Conservation (phyloP, 2,113 vertebrate genomes). For the Zosterops borbonicus region DNA sequence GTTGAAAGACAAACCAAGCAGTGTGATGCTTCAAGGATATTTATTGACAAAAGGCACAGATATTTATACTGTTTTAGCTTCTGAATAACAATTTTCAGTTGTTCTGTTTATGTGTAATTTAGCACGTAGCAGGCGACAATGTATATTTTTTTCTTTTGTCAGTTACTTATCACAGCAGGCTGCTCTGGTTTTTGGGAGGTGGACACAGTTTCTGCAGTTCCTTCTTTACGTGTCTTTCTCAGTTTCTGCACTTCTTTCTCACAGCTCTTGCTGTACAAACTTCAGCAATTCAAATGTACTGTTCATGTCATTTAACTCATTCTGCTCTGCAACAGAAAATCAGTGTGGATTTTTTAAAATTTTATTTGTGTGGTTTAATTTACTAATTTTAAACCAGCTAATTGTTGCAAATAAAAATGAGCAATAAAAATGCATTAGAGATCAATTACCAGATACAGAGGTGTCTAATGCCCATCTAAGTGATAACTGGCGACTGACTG, state of each 20-base stretch:
- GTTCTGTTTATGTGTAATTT: not conserved
- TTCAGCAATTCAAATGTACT: not conserved
- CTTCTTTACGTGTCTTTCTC: not conserved
- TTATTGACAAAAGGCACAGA: not conserved
- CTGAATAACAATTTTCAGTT: not conserved
- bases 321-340: not conserved
- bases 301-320: not conserved
- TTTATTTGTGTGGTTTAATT: not conserved
- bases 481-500: not conserved
- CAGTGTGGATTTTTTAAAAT: not conserved
- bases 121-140: not conserved
- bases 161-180: not conserved
- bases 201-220: not conserved
- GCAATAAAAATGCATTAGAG: not conserved
- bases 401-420: not conserved
- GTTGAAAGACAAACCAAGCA: rapidly evolving
- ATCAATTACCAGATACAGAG: not conserved
- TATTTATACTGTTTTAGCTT: not conserved
- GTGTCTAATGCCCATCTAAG: not conserved
- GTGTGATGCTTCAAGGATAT: not conserved
- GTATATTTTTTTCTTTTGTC: not conserved
- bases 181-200: not conserved
- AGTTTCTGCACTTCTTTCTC: not conserved
- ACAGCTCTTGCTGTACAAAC: not conserved
- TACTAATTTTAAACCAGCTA: not conserved